Base-by-base conservation (phyloP, 1,140 invertebrate species). In the Drosophila setifemur region DNA sequence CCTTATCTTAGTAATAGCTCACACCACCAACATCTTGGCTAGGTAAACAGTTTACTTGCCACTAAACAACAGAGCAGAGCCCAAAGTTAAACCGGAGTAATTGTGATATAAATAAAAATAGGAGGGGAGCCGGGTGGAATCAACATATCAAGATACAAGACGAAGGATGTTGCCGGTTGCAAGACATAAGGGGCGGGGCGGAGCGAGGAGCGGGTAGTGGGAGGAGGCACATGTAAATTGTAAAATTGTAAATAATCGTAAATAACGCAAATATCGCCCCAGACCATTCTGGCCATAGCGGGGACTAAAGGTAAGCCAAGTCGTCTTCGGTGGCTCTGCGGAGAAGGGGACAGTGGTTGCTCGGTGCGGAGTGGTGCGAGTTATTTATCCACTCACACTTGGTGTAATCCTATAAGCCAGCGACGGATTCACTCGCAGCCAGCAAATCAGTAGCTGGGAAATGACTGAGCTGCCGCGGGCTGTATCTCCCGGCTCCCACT, bases 231-330 rank as follows among this genome's bases (percentile, higher is more conserved):
- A 86, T 86, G 81, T 81, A 86, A 73, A 86, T 86, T 86, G 78
- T 73, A 79, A 64, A 86, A 86, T 86, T 79, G 81, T 86, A 86
- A 86, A 86, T 86, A 83, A 86, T 86, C 81, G 81, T 86, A 86
- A 86, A 86, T 86, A 86, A 86, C 81, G 81, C 76, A 81, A 86
- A 86, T 86, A 86, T 86, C 75, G 81, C 81, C 81, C 74, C 71
- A 68, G 14, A 75, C 72, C 75, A 74, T 44, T 72, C 47, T 25
- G 53, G 47, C 54, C 42, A 73, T 63, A 78, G 67, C 67, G 81
- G 81, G 72, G 81, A 86, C 81, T 86, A 76, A 81, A 66, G 67
- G 55, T 68, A 47, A 74, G 53, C 39, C 12, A 44, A 48, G 29
- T 2, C 25, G 12, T 25, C n/a, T 6, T 35, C 37, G 60, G 42